These are phyloP conservation scores for Phacellophora camtschatica DNA, from an alignment of 30 jellyfish, hydroid and myxozoan species.

Conservation along the genomic window DNA sequence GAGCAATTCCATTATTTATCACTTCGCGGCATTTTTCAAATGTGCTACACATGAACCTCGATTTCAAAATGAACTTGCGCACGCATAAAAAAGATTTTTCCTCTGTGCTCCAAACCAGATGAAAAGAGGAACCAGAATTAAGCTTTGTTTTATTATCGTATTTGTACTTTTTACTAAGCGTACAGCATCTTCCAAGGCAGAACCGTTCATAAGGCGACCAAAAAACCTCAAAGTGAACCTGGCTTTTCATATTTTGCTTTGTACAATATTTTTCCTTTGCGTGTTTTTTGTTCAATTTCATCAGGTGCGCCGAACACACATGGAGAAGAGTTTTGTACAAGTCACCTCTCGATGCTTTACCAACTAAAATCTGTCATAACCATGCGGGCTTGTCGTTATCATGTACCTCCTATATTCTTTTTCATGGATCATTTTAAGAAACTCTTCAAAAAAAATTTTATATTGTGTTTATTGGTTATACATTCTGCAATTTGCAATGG, in stretches of 20 bases:
- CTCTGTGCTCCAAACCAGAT: no score
- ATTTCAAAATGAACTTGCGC: no score
- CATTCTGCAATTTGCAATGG: slow-evolving; percentile 28
- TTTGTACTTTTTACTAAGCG: background rate
- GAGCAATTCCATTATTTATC: no score
- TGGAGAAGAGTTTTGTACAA: background rate
- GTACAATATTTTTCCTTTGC: background rate
- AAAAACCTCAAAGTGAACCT: background rate
- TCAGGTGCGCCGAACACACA: slow-evolving; percentile 8
- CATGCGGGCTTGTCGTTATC: slow-evolving; percentile 1
- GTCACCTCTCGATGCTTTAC: background rate
- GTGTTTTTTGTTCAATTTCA: slow-evolving; percentile 5
- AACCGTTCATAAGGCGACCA: background rate
- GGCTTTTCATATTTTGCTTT: background rate
- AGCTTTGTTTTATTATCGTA: background rate
- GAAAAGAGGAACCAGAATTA: no score
- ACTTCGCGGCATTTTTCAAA: no score
- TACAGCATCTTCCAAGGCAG: background rate
- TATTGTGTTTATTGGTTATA: slow-evolving; percentile 18
- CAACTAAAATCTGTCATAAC: slow-evolving; percentile 6
- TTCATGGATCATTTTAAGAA: slow-evolving; percentile 1
- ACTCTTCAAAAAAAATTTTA: background rate
- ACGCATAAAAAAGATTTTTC: no score
- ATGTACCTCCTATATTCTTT: background rate
- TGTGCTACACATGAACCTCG: no score